Evolutionary conservation across 2,888 invertebrate genomes (phyloP), one percentile per base, ranked within the genome.

Genomic region (Thereva unica): DNA sequence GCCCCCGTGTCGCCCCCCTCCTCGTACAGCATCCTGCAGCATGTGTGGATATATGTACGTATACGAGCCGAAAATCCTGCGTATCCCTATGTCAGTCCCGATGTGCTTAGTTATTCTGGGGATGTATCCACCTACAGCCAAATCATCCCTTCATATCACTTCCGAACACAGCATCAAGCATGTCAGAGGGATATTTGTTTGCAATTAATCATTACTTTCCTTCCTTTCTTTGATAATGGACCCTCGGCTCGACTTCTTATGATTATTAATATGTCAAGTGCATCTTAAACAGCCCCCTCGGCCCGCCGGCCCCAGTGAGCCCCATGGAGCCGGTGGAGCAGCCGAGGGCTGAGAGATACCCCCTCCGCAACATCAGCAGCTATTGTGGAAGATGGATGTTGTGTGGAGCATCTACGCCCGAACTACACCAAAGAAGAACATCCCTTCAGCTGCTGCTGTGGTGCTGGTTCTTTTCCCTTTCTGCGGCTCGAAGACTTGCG

Each of bases 201-300:
- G 66, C 66, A 66, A 66, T 66, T 66, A 66, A 66, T 66, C 66
- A 66, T 66, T 66, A 57, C 57, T 56, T 66, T 66, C 50, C 52
- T 50, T 64, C 42, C 45, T 53, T 68, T 57, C 61, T 61, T 61
- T 61, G 61, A 61, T 61, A 61, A 61, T 61, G 61, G 61, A 61
- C 61, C 61, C 61, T 61, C 61, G 61, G 61, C 23, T 61, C 61
- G 61, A 61, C 61, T 61, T 61, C 61, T 61, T 61, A 61, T 61
- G 61, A 61, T 61, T 61, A 61, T 61, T 61, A 61, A 61, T 61
- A 61, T 61, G 61, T 61, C 61, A 61, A 61, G 61, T 61, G 61
- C 61, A 50, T 61, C 61, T 49, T 50, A 34, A 41, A 41, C 61
- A n/a, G 50, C 34, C 34, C 35, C 40, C 50, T 61, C 23, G 34